Base-by-base conservation (phyloP, 2,797 vertebrate species). In the Sebastolobus altivelis region DNA sequence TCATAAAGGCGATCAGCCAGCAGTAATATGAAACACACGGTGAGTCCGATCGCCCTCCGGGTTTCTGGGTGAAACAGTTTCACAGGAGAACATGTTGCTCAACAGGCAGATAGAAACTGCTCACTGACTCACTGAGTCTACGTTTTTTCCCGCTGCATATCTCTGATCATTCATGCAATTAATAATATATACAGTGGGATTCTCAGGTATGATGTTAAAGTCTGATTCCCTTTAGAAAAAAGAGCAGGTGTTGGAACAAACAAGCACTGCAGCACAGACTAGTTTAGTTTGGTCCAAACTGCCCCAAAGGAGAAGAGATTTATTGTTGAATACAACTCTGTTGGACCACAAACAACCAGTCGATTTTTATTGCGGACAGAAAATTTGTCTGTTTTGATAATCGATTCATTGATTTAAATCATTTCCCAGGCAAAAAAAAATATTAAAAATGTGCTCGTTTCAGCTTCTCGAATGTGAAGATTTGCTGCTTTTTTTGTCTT, bases 31-130 rank as follows among this genome's bases (percentile, higher is more conserved):
- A 88, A 86, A 81, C 73, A 69, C 54, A n/a, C 58, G 35, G 59
- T 1, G 31, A 70, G 56, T 84, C 37, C 0, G 2, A 81, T 80
- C 54, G 55, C 56, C 71, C 72, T 74, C 56, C 55, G 65, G 33
- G 59, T 70, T 84, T 76, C 81, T 69, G 54, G 58, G 87, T 69
- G 65, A 87, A 89, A 88, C 35, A 52, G 79, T 90, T 92, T 87
- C 74, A 80, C 66, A 54, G 66, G 35, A 80, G 59, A 88, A 90
- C 77, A 74, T 83, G 70, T 90, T 94, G 84, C 88, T 88, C 87
- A 92, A 93, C 86, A 54, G 62, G 43, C 46, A 29, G 58, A 70
- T 9, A 62, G 29, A 77, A 77, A 71, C 40, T 12, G 33, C 58
- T 71, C 29, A 10, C 70, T 75, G 74, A 87, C 72, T 69, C 12